Conservation (phyloP, 2,888 invertebrate genomes). For the Smittia aterrima region DNA sequence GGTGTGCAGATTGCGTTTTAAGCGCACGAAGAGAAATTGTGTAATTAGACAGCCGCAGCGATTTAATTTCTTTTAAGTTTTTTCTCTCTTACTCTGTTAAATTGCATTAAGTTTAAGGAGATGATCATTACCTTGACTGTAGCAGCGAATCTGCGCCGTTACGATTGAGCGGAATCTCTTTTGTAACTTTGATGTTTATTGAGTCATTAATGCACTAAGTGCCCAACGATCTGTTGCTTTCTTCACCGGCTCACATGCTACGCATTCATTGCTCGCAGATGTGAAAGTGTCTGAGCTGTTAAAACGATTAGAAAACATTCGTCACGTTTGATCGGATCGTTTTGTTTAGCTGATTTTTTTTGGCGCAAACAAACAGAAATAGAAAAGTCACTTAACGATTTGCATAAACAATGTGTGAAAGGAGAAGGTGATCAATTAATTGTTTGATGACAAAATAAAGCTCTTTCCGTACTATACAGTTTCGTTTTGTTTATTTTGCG, state of each 20-base stretch:
- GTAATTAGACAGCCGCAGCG: background rate
- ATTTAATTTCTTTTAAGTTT: background rate
- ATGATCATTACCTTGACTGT: background rate
- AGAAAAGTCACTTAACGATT: background rate
- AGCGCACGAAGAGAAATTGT: background rate
- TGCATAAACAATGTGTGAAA: background rate
- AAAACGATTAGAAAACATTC: conserved; percentile 12
- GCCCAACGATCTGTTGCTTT: background rate
- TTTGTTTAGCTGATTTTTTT: background rate
- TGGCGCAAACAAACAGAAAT: conserved; percentile 10
- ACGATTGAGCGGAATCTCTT: too few species aligned
- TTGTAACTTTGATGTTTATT: conserved; percentile 19
- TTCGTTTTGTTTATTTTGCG: background rate
- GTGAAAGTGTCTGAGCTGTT: background rate
- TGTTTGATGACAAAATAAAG: conserved; percentile 13
- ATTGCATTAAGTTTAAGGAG: background rate
- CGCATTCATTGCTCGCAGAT: background rate
- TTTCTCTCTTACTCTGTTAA: background rate
- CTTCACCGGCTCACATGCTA: background rate
- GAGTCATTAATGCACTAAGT: background rate
- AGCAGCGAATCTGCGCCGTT: background rate
- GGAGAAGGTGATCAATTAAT: background rate
- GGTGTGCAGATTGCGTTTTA: background rate
- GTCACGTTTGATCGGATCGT: background rate
- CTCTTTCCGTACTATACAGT: background rate